phyloP scores from a whole-genome alignment of 2,888 invertebrate genomes.

The Megamerina dolium region DNA sequence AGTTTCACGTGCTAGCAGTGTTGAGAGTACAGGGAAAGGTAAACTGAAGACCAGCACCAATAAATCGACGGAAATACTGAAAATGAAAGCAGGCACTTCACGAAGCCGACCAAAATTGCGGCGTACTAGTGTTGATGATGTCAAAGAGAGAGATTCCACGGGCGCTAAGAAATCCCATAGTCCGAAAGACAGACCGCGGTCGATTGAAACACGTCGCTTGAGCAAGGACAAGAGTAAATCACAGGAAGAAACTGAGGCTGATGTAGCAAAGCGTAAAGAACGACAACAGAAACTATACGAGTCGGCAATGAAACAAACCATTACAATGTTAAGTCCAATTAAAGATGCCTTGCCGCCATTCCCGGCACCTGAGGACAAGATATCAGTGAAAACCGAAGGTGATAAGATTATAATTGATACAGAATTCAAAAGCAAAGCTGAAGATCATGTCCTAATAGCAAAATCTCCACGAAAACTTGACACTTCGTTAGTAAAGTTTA shows the following conservation, averaged over 20 bases:
- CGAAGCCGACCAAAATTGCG: constrained; percentile 48
- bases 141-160: constrained; percentile 32
- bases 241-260: constrained; percentile 67
- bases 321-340: constrained; percentile 67
- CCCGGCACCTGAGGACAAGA: constrained; percentile 68
- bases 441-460: constrained; percentile 70
- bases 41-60: constrained; percentile 27
- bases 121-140: constrained; percentile 53
- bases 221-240: constrained; percentile 61
- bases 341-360: constrained; percentile 66
- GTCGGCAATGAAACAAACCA: constrained; percentile 69
- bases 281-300: constrained; percentile 71
- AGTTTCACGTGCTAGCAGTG: constrained; percentile 47
- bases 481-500: constrained; percentile 55
- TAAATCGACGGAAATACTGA: constrained; percentile 36
- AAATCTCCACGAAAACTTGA: constrained; percentile 69
- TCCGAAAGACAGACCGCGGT: constrained; percentile 63
- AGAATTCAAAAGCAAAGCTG: constrained; percentile 67
- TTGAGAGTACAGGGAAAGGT: constrained; percentile 45
- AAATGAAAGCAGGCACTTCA: constrained; percentile 31
- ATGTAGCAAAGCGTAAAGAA: constrained; percentile 64
- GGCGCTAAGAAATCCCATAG: constrained; percentile 50
- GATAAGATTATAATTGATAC: constrained; percentile 65
- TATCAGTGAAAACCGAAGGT: constrained; percentile 65
- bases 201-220: constrained; percentile 54